Base-by-base conservation (phyloP, 2,888 invertebrate genomes). In the Hanleya hanleyi region DNA sequence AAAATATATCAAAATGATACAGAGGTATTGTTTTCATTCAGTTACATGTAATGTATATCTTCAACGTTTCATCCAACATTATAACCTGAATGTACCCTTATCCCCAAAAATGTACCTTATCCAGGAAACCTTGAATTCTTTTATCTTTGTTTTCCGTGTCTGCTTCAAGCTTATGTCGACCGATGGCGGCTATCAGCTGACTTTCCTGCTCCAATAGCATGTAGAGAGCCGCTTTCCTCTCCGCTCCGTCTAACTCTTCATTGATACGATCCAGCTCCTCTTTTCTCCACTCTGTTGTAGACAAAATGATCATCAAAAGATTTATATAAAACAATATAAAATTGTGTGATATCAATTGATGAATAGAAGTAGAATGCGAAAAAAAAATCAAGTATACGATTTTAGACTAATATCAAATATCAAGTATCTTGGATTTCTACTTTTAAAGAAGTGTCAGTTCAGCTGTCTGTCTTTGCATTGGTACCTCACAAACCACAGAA, bases 211-310 rank as follows among this genome's bases (percentile, higher is more conserved):
- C 91, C 47, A 91, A 76, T 57, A 91, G 79, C 85, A 88, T 87
- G 76, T 89, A 91, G 66, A 91, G 78, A 0, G 91, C 91, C n/a
- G 91, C 91, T 77, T 91, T 91, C 15, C 88, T 79, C 77, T 91
- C 91, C 5, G 91, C 90, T 22, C 88, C 91, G 29, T 81, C 79
- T 73, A 88, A 78, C 3, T 86, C 87, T 3, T 75, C 71, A 77
- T 91, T 85, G 70, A 91, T 91, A 49, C 87, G 81, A 36, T 85
- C 88, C 57, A 89, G 69, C 75, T 90, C 88, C 72, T 90, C 90
- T 66, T 86, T 80, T 70, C 90, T 81, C 89, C 91, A 91, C 81
- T 89, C 90, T 90, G 79, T n/a, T n/a, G n/a, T n/a, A n/a, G n/a
- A n/a, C n/a, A n/a, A n/a, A n/a, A n/a, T n/a, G n/a, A n/a, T n/a